phyloP scores from a whole-genome alignment of 1,140 invertebrate species.

The Heliconius himera region DNA sequence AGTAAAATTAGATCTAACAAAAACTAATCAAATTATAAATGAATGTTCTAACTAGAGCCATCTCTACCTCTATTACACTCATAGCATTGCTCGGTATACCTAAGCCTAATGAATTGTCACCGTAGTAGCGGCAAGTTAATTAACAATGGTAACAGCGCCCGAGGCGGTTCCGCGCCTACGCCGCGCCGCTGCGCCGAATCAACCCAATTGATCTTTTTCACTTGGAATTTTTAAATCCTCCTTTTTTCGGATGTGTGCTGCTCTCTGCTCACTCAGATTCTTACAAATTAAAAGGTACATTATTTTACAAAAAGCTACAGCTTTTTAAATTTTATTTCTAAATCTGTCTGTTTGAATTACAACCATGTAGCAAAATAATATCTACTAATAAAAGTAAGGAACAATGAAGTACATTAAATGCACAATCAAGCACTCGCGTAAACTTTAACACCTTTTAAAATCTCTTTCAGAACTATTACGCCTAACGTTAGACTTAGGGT shows the following conservation, averaged over 20 bases:
- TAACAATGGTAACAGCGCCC: conserved; percentile 54
- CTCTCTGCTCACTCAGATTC: not conserved
- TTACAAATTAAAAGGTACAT: not conserved
- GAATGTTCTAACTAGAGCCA: too few relatives aligned
- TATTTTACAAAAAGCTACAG: not conserved
- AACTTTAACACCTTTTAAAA: conserved; percentile 11
- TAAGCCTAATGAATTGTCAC: conserved; percentile 12
- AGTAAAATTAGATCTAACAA: too few relatives aligned
- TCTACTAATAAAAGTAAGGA: conserved; percentile 12
- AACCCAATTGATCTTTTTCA: conserved; percentile 26
- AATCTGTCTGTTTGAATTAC: too few relatives aligned
- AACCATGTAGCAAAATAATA: too few relatives aligned
- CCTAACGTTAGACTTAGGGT: not conserved
- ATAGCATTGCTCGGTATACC: not conserved
- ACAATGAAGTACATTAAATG: conserved; percentile 31
- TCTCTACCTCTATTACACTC: not conserved
- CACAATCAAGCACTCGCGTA: conserved; percentile 6
- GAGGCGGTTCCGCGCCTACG: conserved; percentile 32
- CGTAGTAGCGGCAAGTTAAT: conserved; percentile 51
- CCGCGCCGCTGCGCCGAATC: conserved; percentile 6
- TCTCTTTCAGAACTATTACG: not conserved
- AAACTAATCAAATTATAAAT: too few relatives aligned
- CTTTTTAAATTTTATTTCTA: not conserved
- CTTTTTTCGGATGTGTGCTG: not conserved
- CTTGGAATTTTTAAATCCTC: conserved; percentile 18